Base-by-base conservation (phyloP, 2,797 vertebrate species). In the Gobio occitaniae region DNA sequence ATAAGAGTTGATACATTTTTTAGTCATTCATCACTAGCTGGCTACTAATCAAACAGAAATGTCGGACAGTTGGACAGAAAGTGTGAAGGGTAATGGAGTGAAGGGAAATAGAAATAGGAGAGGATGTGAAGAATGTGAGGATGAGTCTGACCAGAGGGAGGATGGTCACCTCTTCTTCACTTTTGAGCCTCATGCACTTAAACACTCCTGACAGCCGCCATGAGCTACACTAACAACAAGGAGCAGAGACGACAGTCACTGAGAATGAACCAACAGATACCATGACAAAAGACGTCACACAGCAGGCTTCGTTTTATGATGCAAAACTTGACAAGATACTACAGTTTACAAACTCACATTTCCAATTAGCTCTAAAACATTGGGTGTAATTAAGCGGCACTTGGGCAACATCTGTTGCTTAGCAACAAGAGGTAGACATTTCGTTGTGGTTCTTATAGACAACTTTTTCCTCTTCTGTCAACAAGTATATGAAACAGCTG, bases 191-290 rank as follows among this genome's bases (percentile, higher is more conserved):
- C 41, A 68, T 78, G 78, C 47, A 72, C 41, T 29, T 83, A 89
- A 89, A 89, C 19, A 21, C 48, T 89, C 63, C 65, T 87, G 88
- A 87, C 86, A 89, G 85, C 66, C 8, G 78, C 87, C 86, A 81
- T 86, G 82, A 86, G 86, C 76, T 66, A 84, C 83, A 41, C 75
- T 86, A 17, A 74, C n/a, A 72, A 77, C 77, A 77, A 87, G 70
- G 32, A 66, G 56, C 72, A 66, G 36, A 86, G 78, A 86, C 78
- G 13, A 80, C 72, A 52, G 21, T 81, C 9, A 3, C 36, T 81
- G 71, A 29, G 15, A 63, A 78, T 13, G 12, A 83, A 44, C 61
- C 36, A 56, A 52, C 47, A 54, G 52, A 71, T 72, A 72, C 61
- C 16, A 16, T 66, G 66, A 74, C 32, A 76, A 41, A 78, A 50